Evolutionary conservation across 2,888 invertebrate genomes (phyloP), one percentile per base, ranked within the genome.

Genomic region (Dasypolia templi): DNA sequence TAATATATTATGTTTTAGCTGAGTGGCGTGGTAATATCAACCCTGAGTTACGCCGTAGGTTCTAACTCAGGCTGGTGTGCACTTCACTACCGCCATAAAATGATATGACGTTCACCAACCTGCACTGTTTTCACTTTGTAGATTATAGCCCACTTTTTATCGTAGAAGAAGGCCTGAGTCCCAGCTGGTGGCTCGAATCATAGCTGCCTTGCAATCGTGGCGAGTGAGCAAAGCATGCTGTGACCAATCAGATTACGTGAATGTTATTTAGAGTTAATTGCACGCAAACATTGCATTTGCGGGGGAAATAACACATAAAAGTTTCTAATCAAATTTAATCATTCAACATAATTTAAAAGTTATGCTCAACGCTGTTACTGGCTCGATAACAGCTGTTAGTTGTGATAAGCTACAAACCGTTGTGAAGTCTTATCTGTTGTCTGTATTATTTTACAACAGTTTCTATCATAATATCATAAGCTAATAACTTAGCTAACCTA

Each of bases 401-500:
- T 32, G 32, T 49, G 83, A 83, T 83, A 83, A 83, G 63, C 35
- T 22, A 19, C 51, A 49, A 67, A 62, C 46, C 12, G 56, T 53
- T 75, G 14, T 12, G 49, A 29, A 51, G 62, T 67, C 69, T 51
- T 84, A 83, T 84, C 85, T 81, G 12, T 55, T 49, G 68, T 49
- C 32, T 53, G 7, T 59, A 61, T 29, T 63, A 32, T 53, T 71
- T 53, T 42, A 49, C 32, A 35, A 61, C 17, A n/a, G 61, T 35
- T 51, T 17, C 29, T 51, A 22, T 53, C 22, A 32, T 53, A 19
- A 55, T 59, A 26, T 53, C 22, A n/a, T 44, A 19, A 44, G 3
- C 17, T 55, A 35, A 55, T 71, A 26, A 68, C 2, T 29, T 42
- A n/a, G 9, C 22, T 26, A 62, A 19, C 17, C 9, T 5, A n/a